Evolutionary conservation across 2,797 vertebrate genomes (phyloP), one percentile per base, ranked within the genome.

Genomic region (Chaenodraco wilsoni): DNA sequence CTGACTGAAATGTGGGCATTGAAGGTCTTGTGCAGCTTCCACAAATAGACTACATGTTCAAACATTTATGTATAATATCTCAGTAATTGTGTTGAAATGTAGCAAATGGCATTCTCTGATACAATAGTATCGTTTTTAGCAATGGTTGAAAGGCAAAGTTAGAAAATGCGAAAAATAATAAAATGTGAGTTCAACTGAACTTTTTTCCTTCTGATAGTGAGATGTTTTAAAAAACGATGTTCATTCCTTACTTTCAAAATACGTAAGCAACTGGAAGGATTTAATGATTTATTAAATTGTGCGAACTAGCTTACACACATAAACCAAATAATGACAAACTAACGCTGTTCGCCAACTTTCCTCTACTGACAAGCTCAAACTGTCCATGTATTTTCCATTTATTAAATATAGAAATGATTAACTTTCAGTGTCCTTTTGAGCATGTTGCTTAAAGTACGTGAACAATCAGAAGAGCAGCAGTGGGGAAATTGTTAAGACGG

Each of bases 41-140:
- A 9, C 57, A 44, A 64, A 65, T 31, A 62, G n/a, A 1, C 14
- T 5, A 16, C 0, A 1, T 27, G 8, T 68, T 51, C 13, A 51
- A 5, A 69, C 27, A 67, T 74, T 65, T 61, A 31, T 23, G 37
- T 62, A 43, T 48, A 69, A 37, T 64, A 23, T 46, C 17, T 33
- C 40, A 16, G 69, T 23, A 65, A 67, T 69, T 69, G 15, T 41
- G 33, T 31, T 61, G 23, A 2, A 37, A 55, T 65, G 46, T 37
- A 13, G 19, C 40, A 3, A 59, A 46, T 10, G 40, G 21, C 1
- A 8, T 21, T 41, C 1, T 40, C 65, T 62, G 3, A 65, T 46
- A 41, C 48, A 16, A 27, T 2, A 19, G 4, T 8, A 21, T 19
- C 4, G 5, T 40, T 50, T 72, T 59, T 16, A 15, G 4, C 4